Evolutionary conservation across 1,140 invertebrate species (phyloP).

Genomic region (Ctenoplectra terminalis): DNA sequence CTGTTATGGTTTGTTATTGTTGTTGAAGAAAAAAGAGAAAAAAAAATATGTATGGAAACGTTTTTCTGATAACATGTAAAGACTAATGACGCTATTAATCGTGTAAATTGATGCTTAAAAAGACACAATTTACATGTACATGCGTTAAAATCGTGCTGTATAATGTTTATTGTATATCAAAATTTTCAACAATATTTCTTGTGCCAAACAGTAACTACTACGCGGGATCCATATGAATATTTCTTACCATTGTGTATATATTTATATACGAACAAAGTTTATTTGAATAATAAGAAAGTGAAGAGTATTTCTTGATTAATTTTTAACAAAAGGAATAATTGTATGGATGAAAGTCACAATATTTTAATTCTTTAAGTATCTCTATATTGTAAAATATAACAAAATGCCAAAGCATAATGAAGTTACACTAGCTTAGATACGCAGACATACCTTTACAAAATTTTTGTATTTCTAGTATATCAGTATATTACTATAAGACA

Average conservation of each 20-base stretch:
- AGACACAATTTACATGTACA: constrained; percentile 27
- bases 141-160: constrained; percentile 15
- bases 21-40: constrained; percentile 43
- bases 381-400: constrained; percentile 56
- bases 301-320: constrained; percentile 26
- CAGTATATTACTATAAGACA: constrained; percentile 17
- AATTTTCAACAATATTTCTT: constrained; percentile 47
- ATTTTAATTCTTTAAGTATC: constrained; percentile 55
- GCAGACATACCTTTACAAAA: constrained; percentile 49
- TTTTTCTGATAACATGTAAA: constrained; percentile 17
- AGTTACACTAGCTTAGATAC: constrained; percentile 59
- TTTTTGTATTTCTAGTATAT: constrained; percentile 35
- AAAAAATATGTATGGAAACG: constrained; percentile 25
- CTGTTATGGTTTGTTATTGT: constrained; percentile 53
- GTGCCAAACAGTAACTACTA: constrained; percentile 44
- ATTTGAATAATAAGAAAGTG: constrained; percentile 13
- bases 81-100: not conserved
- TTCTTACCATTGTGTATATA: constrained; percentile 35
- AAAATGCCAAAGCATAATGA: constrained; percentile 65
- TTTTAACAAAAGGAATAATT: constrained; percentile 45
- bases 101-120: constrained; percentile 29
- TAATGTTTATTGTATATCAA: constrained; percentile 44
- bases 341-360: constrained; percentile 39
- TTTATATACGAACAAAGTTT: constrained; percentile 24
- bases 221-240: constrained; percentile 31